Percentiles rank a stretch among this genome's conserved stretches.
phyloP scores from a whole-genome alignment of 2,113 vertebrate genomes.

The Paracanthobrama guichenoti region DNA sequence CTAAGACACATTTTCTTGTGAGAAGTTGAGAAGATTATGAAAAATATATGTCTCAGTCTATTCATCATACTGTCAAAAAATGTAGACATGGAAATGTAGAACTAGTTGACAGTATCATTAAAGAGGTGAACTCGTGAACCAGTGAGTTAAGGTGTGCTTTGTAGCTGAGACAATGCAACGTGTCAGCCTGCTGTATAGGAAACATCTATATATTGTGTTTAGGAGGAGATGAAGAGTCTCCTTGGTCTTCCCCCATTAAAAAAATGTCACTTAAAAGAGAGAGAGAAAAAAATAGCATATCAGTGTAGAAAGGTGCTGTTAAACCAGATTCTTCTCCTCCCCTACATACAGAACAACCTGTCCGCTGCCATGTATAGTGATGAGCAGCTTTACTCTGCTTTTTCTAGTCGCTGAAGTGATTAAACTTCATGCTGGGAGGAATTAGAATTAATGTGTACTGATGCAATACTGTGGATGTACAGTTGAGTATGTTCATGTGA shows the following conservation, averaged over 20 bases:
- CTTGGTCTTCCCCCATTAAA: not conserved
- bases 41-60: not conserved
- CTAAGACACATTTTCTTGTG: not conserved
- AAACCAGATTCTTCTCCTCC: not conserved
- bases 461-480: not conserved
- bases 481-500: not conserved
- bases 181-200: not conserved
- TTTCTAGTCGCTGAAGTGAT: not conserved
- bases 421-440: not conserved
- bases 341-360: not conserved
- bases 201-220: conserved; percentile 11
- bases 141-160: not conserved
- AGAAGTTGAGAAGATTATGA: not conserved
- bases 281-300: conserved; percentile 22
- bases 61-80: conserved; percentile 6
- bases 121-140: not conserved
- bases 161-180: not conserved
- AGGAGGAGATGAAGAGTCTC: conserved; percentile 33
- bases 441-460: not conserved
- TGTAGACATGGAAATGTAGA: not conserved
- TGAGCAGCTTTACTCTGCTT: not conserved
- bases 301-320: conserved; percentile 11
- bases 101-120: not conserved
- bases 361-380: conserved; percentile 8
- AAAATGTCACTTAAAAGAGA: not conserved